Base-by-base conservation (phyloP, 2,888 invertebrate genomes). In the Cephus nigrinus region DNA sequence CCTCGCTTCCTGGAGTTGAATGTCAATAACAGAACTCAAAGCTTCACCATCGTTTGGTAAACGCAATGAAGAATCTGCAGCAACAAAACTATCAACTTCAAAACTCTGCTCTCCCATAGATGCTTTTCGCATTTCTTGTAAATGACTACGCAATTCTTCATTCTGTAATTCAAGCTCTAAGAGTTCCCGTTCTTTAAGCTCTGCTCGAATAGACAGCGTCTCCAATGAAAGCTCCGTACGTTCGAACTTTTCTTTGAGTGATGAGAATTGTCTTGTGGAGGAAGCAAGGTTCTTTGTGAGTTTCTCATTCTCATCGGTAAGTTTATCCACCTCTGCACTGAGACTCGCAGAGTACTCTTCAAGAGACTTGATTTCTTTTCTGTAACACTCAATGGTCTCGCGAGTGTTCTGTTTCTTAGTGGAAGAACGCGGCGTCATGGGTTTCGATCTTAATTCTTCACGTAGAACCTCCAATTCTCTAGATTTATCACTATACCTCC, bases 281-380 rank as follows among this genome's bases (percentile, higher is more conserved):
- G 79, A 81, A 11, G 81, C 78, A n/a, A 90, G 79, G 81, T 90
- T 93, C 75, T 92, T 88, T 75, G 91, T 92, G 74, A 93, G 91
- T 1, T 86, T 83, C 77, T 94, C 93, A 76, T 93, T 93, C 71
- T 94, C 94, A 77, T 92, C 92, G 76, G 92, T 91, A 1, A 93
- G 87, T 77, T 93, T 92, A n/a, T 93, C 93, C 30, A 94, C 87
- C 82, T 93, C 93, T 74, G 89, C 90, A 81, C 93, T 93, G 1
- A 93, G 91, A 76, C 92, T 92, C 0, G 92, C 86, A 15, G 94
- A 90, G 55, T 93, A 92, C 73, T 92, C 90, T 84, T 95, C 94
- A 69, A 93, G 88, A 78, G 92, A 92, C 78, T 93, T 91, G 55
- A 95, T 90, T 86, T 94, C 94, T 34, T 91, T 92, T 36, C 88